Evolutionary conservation across 2,888 invertebrate genomes (phyloP), one percentile per base, ranked within the genome.

Genomic region (Tetragonisca angustula): DNA sequence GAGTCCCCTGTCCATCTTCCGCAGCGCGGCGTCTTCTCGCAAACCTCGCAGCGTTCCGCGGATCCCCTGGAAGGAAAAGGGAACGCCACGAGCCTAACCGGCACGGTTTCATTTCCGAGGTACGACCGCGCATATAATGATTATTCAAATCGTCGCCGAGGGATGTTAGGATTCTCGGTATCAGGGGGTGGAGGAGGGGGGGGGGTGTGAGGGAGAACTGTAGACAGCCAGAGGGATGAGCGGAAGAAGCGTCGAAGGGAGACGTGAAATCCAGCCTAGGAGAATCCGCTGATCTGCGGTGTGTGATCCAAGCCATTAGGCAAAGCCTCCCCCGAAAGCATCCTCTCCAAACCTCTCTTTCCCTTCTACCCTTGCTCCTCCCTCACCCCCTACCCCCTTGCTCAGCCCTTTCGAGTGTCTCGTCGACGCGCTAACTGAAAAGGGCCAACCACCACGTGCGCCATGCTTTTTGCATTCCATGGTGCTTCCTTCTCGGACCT

Each of bases 41-140:
- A 59, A 43, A 2, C 49, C 36, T 36, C 9, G 36, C n/a, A 36
- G 36, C 21, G n/a, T 24, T 5, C 27, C 36, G 49, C 49, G 61
- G 17, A 43, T 43, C 43, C 43, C 43, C 43, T 43, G 1, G 43
- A 43, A 62, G 32, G 68, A 76, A 59, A 68, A 69, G 19, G 76
- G 68, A 32, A 27, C 27, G 27, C 19, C 49, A 36, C 65, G 67
- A 59, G 91, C 91, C 27, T 5, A 6, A 52, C 17, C 52, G 52
- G 91, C 32, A 92, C 89, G 90, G 91, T 92, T 92, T 92, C 92
- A 92, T 94, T 93, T 93, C 92, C 92, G 83, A 90, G 88, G 89
- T 91, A 92, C 91, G 93, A 80, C 91, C 90, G 84, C 88, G 94
- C 94, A 94, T 94, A 93, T 93, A 93, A 94, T 94, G 92, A 94